Conservation (phyloP, 2,113 vertebrate genomes). For the Emydocephalus ijimae region DNA sequence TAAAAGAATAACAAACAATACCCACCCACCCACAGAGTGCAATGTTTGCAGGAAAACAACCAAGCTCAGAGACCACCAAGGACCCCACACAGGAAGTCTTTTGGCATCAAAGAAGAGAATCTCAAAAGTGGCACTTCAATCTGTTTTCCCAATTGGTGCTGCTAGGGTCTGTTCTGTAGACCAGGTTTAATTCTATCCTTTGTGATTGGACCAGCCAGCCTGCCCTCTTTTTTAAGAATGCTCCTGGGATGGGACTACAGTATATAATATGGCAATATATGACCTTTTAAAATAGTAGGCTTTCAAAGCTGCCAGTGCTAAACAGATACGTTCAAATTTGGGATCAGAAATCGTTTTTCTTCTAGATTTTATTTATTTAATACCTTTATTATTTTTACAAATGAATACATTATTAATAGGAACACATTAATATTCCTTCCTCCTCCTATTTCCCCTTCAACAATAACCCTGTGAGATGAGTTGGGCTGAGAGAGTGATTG, state of each 20-base stretch:
- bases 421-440: neutral
- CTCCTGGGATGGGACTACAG: neutral
- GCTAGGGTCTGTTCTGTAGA: too few species aligned
- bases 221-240: neutral
- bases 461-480: neutral
- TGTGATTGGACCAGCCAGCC: neutral
- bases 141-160: neutral
- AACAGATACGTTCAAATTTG: neutral
- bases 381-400: too few species aligned
- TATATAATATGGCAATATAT: too few species aligned
- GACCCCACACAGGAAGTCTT: neutral
- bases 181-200: neutral
- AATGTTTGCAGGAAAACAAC: too few species aligned
- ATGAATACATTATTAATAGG: neutral
- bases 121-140: neutral
- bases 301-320: neutral
- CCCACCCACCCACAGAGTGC: too few species aligned
- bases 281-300: too few species aligned
- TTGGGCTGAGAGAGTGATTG: neutral
- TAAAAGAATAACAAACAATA: too few species aligned
- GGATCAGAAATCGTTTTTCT: neutral
- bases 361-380: neutral
- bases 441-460: neutral
- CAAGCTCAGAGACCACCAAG: neutral
- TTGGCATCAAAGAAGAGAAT: neutral